Evolutionary conservation across 2,113 vertebrate species (phyloP).

Genomic region (Nerophis lumbriciformis): DNA sequence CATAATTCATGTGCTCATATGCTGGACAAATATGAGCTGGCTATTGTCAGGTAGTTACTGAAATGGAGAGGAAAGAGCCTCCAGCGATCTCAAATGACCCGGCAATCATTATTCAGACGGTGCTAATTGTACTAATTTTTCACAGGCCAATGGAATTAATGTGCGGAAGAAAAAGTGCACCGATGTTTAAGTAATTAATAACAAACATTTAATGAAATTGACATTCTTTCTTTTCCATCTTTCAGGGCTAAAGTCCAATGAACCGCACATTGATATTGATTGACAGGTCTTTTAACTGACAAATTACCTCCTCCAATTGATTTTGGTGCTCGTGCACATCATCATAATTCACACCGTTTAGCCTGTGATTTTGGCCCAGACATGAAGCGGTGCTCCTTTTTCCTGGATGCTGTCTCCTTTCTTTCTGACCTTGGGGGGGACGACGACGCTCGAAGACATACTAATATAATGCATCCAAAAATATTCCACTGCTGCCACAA

Average conservation of each 20-base stretch:
- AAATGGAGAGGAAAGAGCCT: slow-evolving; percentile 40
- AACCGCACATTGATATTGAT: slow-evolving; percentile 18
- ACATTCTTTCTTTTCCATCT: slow-evolving; percentile 43
- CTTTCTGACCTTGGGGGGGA: slow-evolving; percentile 14
- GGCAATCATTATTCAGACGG: slow-evolving; percentile 39
- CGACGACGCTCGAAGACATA: slow-evolving; percentile 7
- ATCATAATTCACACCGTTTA: slow-evolving; percentile 28
- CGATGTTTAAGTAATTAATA: slow-evolving; percentile 57
- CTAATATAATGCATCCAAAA: slow-evolving; percentile 3
- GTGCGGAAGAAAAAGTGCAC: slow-evolving; percentile 25
- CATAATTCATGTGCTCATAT: slow-evolving; percentile 58
- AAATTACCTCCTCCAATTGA: slow-evolving; percentile 30
- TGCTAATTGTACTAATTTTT: slow-evolving; percentile 57
- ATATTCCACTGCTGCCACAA: slow-evolving; percentile 25
- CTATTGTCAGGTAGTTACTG: slow-evolving; percentile 34
- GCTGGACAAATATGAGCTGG: slow-evolving; percentile 48
- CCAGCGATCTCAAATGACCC: slow-evolving; percentile 34
- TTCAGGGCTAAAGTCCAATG: slow-evolving; percentile 35
- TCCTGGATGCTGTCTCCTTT: slow-evolving; percentile 11
- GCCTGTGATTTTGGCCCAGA: neutral
- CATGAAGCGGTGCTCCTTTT: slow-evolving; percentile 3
- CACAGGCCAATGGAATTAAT: slow-evolving; percentile 40
- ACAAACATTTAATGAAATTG: slow-evolving; percentile 51
- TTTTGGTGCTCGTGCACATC: slow-evolving; percentile 34
- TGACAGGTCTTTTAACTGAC: slow-evolving; percentile 36